These are phyloP conservation scores for Sebastes hubbsi DNA, from an alignment of 2,797 vertebrate species.

Conservation along the genomic window DNA sequence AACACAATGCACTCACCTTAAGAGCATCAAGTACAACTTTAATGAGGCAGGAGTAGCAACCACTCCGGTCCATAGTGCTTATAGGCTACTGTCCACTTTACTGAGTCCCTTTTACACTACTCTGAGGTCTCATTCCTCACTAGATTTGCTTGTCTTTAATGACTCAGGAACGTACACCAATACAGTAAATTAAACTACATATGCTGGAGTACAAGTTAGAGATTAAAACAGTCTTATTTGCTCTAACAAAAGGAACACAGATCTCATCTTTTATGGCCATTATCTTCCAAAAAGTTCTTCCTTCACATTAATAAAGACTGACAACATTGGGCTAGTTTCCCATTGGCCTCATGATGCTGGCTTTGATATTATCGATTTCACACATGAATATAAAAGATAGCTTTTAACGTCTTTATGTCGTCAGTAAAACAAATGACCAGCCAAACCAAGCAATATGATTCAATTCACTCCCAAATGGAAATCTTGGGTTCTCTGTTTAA, in stretches of 20 bases:
- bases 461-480: too few species aligned
- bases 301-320: not conserved
- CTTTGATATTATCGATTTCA: slow-evolving; percentile 9
- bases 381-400: not conserved
- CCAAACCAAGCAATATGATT: too few species aligned
- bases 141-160: not conserved
- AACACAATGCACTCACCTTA: not conserved
- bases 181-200: not conserved
- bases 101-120: not conserved
- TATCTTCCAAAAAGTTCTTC: not conserved
- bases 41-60: not conserved
- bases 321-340: not conserved
- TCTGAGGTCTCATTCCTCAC: not conserved
- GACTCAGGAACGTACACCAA: not conserved
- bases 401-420: too few species aligned
- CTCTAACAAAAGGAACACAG: not conserved
- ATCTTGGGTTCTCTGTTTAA: too few species aligned
- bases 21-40: slow-evolving; percentile 10
- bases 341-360: not conserved
- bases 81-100: not conserved
- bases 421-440: too few species aligned
- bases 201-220: not conserved
- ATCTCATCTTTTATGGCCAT: not conserved
- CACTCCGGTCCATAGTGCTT: not conserved
- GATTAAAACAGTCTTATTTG: not conserved